Base-by-base conservation (phyloP, 2,888 invertebrate species). In the Drosophila mercatorum region DNA sequence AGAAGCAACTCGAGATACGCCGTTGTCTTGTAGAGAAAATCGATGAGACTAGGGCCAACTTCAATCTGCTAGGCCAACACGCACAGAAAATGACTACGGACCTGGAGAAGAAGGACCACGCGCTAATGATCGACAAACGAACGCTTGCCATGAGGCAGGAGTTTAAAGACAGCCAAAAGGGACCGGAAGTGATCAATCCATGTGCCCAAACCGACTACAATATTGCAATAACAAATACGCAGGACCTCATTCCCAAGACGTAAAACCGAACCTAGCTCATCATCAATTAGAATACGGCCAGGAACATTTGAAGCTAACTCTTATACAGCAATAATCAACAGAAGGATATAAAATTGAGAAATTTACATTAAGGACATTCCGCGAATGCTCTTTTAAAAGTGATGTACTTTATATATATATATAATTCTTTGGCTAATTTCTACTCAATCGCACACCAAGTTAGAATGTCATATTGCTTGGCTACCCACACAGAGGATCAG, bases 91-190 rank as follows among this genome's bases (percentile, higher is more conserved):
- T 97, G 56, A 94, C 95, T 62, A 93, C 94, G 26, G 96, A 97
- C 90, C 91, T 97, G 79, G 94, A 94, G 34, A 96, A 96, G 88
- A 97, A 97, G 90, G 94, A 95, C 76, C 96, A 96, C 81, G 95
- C 96, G 0, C 92, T 97, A 70, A 95, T 95, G 93, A 95, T 95
- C 0, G 97, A 97, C 88, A 94, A 95, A 1, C 94, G 95, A 64
- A 96, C 96, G 44, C 92, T 97, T 22, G 52, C 59, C 7, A 26
- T 76, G 22, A 44, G 76, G 0, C 14, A 62, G 6, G 56, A 40
- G 2, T 46, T 70, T 2, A 69, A 47, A 28, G 43, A 49, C 0
- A 47, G 38, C 2, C 10, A 46, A 28, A 11, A 17, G 0, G 72
- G 49, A 26, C 3, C 38, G 8, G 34, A 43, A 10, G 10, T 5